A percentile compares a stretch with the other conserved stretches of the same genome.
Conservation (phyloP, 2,888 invertebrate species). For the Drosophila maculinotata region DNA sequence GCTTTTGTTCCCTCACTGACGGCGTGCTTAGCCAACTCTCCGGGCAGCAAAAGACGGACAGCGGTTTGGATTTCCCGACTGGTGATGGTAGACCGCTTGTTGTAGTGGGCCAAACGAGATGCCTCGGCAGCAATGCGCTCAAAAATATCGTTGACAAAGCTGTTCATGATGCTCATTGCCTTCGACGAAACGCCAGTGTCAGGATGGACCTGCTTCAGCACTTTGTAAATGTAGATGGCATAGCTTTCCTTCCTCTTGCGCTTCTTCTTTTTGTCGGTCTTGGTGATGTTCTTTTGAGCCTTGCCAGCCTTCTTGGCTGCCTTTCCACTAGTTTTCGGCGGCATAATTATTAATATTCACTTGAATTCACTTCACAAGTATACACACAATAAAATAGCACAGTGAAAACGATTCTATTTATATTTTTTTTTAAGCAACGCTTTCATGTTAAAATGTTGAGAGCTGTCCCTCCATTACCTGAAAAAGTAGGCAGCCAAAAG, state of each 20-base stretch:
- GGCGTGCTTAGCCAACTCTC: slow-evolving; percentile 61
- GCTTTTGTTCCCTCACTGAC: slow-evolving; percentile 59
- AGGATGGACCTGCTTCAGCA: slow-evolving; percentile 87
- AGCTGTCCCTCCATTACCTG: slow-evolving; percentile 14
- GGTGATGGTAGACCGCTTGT: slow-evolving; percentile 58
- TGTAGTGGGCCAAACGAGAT: slow-evolving; percentile 87
- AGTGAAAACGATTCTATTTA: slow-evolving; percentile 1
- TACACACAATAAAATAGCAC: background rate
- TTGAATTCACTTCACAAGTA: slow-evolving; percentile 28
- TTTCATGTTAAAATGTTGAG: slow-evolving; percentile 21
- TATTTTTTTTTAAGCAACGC: slow-evolving; percentile 30
- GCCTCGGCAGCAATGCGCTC: slow-evolving; percentile 90
- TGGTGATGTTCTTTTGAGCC: slow-evolving; percentile 87
- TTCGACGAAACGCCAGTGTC: slow-evolving; percentile 89
- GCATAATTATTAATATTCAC: slow-evolving; percentile 53
- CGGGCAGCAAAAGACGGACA: slow-evolving; percentile 56
- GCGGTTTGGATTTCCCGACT: slow-evolving; percentile 62
- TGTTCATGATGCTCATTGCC: slow-evolving; percentile 91
- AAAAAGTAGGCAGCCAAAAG: slow-evolving; percentile 17
- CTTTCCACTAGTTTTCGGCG: slow-evolving; percentile 84
- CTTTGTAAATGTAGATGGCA: slow-evolving; percentile 85
- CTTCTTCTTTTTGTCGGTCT: slow-evolving; percentile 87
- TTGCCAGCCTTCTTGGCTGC: slow-evolving; percentile 87
- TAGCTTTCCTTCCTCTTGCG: slow-evolving; percentile 82
- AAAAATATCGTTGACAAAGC: slow-evolving; percentile 91